Percentiles rank a stretch among this genome's conserved stretches.
These are phyloP conservation scores for Staurois parvus DNA, from an alignment of 2,797 vertebrate species.

Conservation along the genomic window DNA sequence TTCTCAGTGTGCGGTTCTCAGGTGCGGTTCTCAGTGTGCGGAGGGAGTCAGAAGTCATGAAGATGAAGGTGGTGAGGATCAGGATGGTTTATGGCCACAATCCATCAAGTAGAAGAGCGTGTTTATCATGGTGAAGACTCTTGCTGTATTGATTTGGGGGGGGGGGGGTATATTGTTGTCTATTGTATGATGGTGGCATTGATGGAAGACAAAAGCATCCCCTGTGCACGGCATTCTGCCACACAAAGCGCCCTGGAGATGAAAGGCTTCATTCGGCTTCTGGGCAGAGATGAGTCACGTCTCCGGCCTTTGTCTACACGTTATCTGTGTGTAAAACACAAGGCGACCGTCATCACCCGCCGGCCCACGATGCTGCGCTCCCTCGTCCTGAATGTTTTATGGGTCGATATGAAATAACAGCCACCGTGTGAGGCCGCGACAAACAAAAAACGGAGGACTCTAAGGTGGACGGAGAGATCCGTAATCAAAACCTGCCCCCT, in stretches of 20 bases:
- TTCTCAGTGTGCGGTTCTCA: too few species aligned
- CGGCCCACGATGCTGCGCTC: not conserved
- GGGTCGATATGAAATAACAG: conserved; percentile 51
- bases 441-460: not conserved
- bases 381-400: conserved; percentile 41
- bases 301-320: conserved; percentile 60
- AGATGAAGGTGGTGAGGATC: not conserved
- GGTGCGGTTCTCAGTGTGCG: too few species aligned
- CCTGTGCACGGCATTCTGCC: conserved; percentile 8
- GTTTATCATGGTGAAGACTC: not conserved
- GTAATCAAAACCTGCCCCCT: too few species aligned
- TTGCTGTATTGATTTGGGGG: not conserved
- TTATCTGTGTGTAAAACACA: conserved; percentile 63
- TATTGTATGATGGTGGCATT: conserved; percentile 13
- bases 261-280: conserved; percentile 23
- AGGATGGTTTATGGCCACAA: not conserved
- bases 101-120: too few species aligned
- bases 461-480: too few species aligned
- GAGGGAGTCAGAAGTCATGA: too few species aligned
- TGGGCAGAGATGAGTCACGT: conserved; percentile 54
- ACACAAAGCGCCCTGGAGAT: not conserved
- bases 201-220: not conserved
- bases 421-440: not conserved
- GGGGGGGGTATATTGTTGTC: not conserved
- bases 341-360: not conserved